Conservation (phyloP, 2,113 vertebrate genomes). For the Myotis lucifugus region DNA sequence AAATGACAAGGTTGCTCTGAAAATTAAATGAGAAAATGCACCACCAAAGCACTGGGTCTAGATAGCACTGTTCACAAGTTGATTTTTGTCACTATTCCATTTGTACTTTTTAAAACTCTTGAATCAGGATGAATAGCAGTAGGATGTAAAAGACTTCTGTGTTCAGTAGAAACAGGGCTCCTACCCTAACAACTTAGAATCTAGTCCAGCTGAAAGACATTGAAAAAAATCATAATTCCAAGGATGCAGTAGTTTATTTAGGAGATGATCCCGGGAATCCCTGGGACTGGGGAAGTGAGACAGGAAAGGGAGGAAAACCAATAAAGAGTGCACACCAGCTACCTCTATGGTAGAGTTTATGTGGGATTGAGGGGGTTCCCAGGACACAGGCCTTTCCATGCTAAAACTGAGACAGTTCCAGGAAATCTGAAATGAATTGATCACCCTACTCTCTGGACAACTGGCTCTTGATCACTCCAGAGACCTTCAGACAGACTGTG, state of each 20-base stretch:
- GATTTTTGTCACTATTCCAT: slow-evolving; percentile 6
- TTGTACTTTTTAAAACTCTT: not conserved
- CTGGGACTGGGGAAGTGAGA: not conserved
- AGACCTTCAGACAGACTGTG: not conserved
- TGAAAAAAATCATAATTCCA: not conserved
- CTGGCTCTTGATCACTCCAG: not conserved
- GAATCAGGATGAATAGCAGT: not conserved
- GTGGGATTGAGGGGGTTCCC: not conserved
- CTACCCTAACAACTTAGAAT: not conserved
- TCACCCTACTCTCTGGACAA: not conserved
- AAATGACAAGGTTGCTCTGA: not conserved
- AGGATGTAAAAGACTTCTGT: not conserved
- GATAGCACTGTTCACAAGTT: not conserved
- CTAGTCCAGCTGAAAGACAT: not conserved
- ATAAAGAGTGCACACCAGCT: not conserved
- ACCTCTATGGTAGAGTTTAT: not conserved
- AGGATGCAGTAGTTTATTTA: not conserved
- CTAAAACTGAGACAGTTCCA: not conserved
- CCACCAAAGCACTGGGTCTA: not conserved
- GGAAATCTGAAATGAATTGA: not conserved
- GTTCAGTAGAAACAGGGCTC: not conserved
- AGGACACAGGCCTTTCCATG: not conserved
- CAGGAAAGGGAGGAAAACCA: not conserved
- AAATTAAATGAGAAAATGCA: not conserved
- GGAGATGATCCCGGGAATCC: not conserved